phyloP scores from a whole-genome alignment of 1,140 invertebrate species.

The Oreohelix idahoensis region DNA sequence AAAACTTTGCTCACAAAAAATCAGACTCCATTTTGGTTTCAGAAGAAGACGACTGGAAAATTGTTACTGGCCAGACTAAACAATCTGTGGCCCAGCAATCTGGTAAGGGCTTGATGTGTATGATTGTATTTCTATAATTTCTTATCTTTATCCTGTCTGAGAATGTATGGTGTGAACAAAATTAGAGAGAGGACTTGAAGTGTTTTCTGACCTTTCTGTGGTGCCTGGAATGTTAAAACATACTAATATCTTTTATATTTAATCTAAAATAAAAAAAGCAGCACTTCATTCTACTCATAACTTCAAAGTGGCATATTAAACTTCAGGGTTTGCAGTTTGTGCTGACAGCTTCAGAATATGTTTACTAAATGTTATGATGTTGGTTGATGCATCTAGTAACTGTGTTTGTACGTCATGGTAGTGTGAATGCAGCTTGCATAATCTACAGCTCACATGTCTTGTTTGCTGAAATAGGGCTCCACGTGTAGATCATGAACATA shows the following conservation, averaged over 20 bases:
- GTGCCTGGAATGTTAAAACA: too few species aligned
- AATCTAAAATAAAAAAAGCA: too few species aligned
- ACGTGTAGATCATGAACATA: not conserved
- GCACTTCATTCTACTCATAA: too few species aligned
- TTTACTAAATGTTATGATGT: not conserved
- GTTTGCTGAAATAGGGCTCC: not conserved
- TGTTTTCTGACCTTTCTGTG: too few species aligned
- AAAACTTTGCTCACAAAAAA: not conserved
- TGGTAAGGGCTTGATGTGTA: slow-evolving; percentile 48
- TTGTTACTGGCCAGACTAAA: slow-evolving; percentile 53
- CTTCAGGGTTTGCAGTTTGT: too few species aligned
- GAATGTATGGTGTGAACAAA: too few species aligned
- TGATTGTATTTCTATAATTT: not conserved
- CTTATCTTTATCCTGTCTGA: not conserved
- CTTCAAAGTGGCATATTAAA: too few species aligned
- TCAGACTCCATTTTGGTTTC: slow-evolving; percentile 27
- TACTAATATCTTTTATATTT: too few species aligned
- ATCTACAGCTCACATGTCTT: not conserved
- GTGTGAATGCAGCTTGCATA: not conserved
- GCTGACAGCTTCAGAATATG: not conserved
- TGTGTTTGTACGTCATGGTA: too few species aligned
- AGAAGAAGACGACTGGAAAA: slow-evolving; percentile 58
- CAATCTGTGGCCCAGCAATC: slow-evolving; percentile 60
- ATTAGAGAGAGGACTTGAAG: too few species aligned
- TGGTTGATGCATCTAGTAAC: too few species aligned